Evolutionary conservation across 2,113 vertebrate species (phyloP), one percentile per base, ranked within the genome.

Genomic region (Grantiella picta): DNA sequence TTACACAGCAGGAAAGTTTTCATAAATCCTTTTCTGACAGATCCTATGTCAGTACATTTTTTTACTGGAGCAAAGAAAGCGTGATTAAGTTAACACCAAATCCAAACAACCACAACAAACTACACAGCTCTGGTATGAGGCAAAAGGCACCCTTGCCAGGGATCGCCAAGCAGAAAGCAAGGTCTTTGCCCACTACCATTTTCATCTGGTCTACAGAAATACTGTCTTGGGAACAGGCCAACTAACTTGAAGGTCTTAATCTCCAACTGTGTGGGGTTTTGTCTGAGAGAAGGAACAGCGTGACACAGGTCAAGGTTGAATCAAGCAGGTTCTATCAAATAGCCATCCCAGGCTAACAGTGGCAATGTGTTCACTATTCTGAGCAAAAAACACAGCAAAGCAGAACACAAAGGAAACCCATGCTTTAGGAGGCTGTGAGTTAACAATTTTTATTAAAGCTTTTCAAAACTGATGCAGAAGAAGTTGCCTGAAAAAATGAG

Each of bases 221-320:
- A 66, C 2, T 14, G 6, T 18, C 56, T 49, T 29, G 24, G 47
- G 33, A 81, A 56, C 25, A 54, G 44, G 14, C 15, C 64, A 87
- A 20, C 22, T 29, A 49, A 63, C 20, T 23, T 36, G 22, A 80
- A 61, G 35, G 73, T 36, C 47, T 45, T 50, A 60, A 60, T 38
- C 45, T 60, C 18, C 63, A 69, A 0, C 9, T 66, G 19, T 9
- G 24, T 2, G 8, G 1, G 12, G n/a, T 2, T 8, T 35, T 52
- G 29, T 23, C n/a, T 17, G 61, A 60, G 23, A 15, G 38, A 40
- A 87, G 8, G 40, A 35, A 78, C 65, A 53, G 90, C 85, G 44
- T 2, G 21, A n/a, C 29, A 38, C 0, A 82, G 25, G 61, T 17
- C 11, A 75, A 70, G 45, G 38, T 63, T 66, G 38, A 66, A 63